Evolutionary conservation across 2,888 invertebrate species (phyloP), one percentile per base, ranked within the genome.

Genomic region (Lamellibrachia columna): DNA sequence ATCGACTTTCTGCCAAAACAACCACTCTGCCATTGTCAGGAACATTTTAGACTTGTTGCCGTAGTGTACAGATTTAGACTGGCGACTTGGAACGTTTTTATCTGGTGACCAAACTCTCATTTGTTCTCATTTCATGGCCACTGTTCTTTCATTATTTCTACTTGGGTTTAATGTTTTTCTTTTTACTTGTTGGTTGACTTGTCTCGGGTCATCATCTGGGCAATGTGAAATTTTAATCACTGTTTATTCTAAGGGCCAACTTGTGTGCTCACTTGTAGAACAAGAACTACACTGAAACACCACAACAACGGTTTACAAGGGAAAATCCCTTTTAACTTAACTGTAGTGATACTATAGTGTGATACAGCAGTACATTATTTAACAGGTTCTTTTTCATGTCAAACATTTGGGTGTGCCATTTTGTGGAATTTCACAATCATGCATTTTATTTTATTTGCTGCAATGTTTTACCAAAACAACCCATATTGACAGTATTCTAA

Each of bases 71-170:
- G 3, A 75, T 75, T 75, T 75, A 75, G 75, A 75, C 75, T 6
- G 75, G 75, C 75, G 6, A 75, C 11, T 6, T 75, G 11, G 11
- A 22, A 75, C n/a, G 75, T 75, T 75, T 75, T 75, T 75, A 75
- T 75, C 22, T 75, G 75, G 75, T 75, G 75, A 75, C 75, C 75
- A 75, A 75, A 75, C 75, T 75, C 75, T 11, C 75, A 75, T 75
- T 75, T 15, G 75, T 75, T 75, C n/a, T 75, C 22, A 22, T 55
- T 9, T 75, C 75, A 22, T 6, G 75, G 75, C 75, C 75, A 6
- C 4, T 75, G 75, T 15, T 75, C 75, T 75, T 75, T 75, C 75
- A 75, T 75, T 75, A 75, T 75, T 75, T 22, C 75, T 75, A 60
- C 60, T 60, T 60, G 60, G 60, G 60, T 60, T 60, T 15, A 60